These are phyloP conservation scores for Cheilosia vulpina DNA, from an alignment of 2,888 invertebrate genomes.

Conservation along the genomic window DNA sequence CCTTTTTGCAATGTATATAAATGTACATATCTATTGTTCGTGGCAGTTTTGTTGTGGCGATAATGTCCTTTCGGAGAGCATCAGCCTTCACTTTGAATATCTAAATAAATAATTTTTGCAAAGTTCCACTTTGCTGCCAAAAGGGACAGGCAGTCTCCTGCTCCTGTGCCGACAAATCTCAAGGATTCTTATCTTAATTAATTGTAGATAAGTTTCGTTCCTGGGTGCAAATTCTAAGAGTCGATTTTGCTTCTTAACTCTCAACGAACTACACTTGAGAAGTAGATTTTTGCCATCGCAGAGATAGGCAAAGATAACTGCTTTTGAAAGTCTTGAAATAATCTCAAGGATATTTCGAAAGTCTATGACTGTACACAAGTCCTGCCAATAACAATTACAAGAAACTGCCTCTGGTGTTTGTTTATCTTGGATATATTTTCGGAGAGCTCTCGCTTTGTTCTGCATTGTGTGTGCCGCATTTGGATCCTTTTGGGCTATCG, in stretches of 20 bases:
- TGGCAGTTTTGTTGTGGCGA: slow-evolving; percentile 27
- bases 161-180: slow-evolving; percentile 21
- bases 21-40: slow-evolving; percentile 38
- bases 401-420: slow-evolving; percentile 37
- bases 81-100: slow-evolving; percentile 53
- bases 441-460: slow-evolving; percentile 7
- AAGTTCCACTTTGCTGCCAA: slow-evolving; percentile 14
- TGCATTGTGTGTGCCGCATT: slow-evolving; percentile 48
- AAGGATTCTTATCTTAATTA: slow-evolving; percentile 64
- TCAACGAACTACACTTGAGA: slow-evolving; percentile 31
- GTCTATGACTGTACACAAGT: slow-evolving; percentile 13
- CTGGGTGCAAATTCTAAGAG: slow-evolving; percentile 4
- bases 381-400: slow-evolving; percentile 51
- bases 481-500: slow-evolving; percentile 22
- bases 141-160: background rate
- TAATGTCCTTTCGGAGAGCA: slow-evolving; percentile 42
- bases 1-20: background rate
- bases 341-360: slow-evolving; percentile 34
- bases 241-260: slow-evolving; percentile 4
- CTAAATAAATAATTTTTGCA: slow-evolving; percentile 44
- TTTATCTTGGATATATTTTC: slow-evolving; percentile 47
- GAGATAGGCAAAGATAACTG: slow-evolving; percentile 28
- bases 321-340: slow-evolving; percentile 52
- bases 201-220: slow-evolving; percentile 50
- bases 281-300: slow-evolving; percentile 14